phyloP scores from a whole-genome alignment of 2,888 invertebrate genomes.

The Biston stratarius region DNA sequence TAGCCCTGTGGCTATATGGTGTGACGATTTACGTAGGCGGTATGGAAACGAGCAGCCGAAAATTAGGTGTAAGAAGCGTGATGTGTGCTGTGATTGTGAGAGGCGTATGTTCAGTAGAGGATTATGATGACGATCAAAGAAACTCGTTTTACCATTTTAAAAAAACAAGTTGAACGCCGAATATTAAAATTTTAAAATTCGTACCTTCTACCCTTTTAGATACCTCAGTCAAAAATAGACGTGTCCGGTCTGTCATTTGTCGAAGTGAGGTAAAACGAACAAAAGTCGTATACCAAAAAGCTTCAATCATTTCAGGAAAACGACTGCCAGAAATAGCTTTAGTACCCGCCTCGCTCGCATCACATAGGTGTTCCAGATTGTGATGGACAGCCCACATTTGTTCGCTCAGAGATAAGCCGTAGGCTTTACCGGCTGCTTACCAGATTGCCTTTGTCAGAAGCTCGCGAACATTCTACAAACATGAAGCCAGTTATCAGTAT shows the following conservation, averaged over 20 bases:
- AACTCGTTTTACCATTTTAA: too few relatives aligned
- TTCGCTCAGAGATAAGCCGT: constrained; percentile 57
- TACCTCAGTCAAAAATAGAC: background rate
- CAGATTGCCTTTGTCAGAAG: constrained; percentile 59
- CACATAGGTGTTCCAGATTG: constrained; percentile 38
- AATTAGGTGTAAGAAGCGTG: too few relatives aligned
- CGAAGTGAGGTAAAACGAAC: background rate
- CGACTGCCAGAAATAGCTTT: constrained; percentile 33
- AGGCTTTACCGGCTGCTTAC: constrained; percentile 52
- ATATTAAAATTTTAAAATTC: background rate
- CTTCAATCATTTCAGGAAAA: constrained; percentile 20
- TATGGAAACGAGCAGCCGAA: too few relatives aligned
- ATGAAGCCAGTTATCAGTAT: constrained; percentile 56
- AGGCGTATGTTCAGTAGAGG: too few relatives aligned
- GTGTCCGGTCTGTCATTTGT: background rate
- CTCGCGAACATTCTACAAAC: constrained; percentile 51
- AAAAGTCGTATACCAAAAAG: constrained; percentile 1
- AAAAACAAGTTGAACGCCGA: background rate
- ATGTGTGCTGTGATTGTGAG: too few relatives aligned
- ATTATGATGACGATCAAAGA: too few relatives aligned
- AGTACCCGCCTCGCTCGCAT: constrained; percentile 21
- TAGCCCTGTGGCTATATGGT: too few relatives aligned
- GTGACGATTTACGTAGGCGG: too few relatives aligned
- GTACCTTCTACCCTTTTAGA: background rate
- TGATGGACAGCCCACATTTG: constrained; percentile 57